These are phyloP conservation scores for Matsumyia berberina DNA, from an alignment of 2,888 invertebrate species.

Conservation along the genomic window DNA sequence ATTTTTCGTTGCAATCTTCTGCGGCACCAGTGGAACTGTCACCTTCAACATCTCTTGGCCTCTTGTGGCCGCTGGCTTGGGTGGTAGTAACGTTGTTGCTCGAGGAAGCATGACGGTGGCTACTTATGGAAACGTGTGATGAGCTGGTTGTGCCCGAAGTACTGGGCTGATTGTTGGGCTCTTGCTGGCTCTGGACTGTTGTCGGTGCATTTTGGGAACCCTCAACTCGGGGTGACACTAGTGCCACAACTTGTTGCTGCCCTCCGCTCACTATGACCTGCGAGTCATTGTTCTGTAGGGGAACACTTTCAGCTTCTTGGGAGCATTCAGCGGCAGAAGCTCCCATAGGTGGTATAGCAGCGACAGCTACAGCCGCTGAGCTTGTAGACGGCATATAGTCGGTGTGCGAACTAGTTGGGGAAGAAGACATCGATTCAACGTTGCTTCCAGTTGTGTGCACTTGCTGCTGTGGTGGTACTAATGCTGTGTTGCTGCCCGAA, in stretches of 20 bases:
- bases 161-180: conserved; percentile 82
- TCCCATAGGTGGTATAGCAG: conserved; percentile 88
- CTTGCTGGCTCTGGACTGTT: conserved; percentile 81
- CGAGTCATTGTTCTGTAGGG: conserved; percentile 82
- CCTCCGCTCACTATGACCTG: conserved; percentile 83
- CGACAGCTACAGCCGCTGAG: conserved; percentile 87
- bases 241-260: conserved; percentile 88
- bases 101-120: conserved; percentile 85
- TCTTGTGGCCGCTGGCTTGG: conserved; percentile 86
- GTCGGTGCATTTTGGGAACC: conserved; percentile 84
- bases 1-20: conserved; percentile 83
- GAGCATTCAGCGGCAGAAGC: conserved; percentile 84
- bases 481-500: conserved; percentile 84
- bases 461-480: conserved; percentile 87
- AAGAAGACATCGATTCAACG: conserved; percentile 86
- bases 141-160: conserved; percentile 83
- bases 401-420: conserved; percentile 90
- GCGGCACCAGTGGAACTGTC: conserved; percentile 85
- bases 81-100: conserved; percentile 89
- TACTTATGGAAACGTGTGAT: conserved; percentile 83
- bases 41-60: conserved; percentile 86
- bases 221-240: conserved; percentile 89
- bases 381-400: conserved; percentile 95
- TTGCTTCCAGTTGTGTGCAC: conserved; percentile 85
- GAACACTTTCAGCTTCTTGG: conserved; percentile 84